Percentiles rank a stretch among this genome's conserved stretches.
Evolutionary conservation across 2,797 vertebrate genomes (phyloP).

Genomic region (Hapalemur alaotrensis): DNA sequence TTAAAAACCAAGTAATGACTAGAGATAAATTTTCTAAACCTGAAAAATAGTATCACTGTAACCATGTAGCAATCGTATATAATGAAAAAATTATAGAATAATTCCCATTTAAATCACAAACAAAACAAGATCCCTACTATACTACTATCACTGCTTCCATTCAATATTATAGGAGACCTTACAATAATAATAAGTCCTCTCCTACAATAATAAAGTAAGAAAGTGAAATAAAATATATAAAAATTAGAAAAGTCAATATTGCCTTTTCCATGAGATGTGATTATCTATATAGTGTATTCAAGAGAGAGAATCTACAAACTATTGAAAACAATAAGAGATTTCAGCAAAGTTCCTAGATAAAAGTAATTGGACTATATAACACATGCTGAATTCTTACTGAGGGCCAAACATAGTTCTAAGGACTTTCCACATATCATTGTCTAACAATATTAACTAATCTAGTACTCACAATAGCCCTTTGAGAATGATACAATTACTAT

Average conservation of each 20-base stretch:
- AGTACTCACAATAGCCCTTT: neutral
- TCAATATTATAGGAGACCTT: neutral
- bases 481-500: neutral
- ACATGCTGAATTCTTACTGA: neutral
- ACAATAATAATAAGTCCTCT: neutral
- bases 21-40: constrained; percentile 43
- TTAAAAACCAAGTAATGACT: constrained; percentile 23
- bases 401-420: neutral
- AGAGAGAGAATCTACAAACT: neutral
- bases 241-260: constrained; percentile 33
- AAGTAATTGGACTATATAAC: neutral
- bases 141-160: neutral
- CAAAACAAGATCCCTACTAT: neutral
- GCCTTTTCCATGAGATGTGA: neutral
- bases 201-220: neutral
- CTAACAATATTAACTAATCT: constrained; percentile 10
- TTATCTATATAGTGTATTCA: neutral
- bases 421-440: neutral
- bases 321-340: neutral
- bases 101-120: constrained; percentile 27
- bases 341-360: neutral
- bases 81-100: constrained; percentile 50
- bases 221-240: constrained; percentile 3
- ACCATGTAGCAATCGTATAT: constrained; percentile 1
- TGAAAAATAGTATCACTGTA: constrained; percentile 14